phyloP scores from a whole-genome alignment of 1,140 invertebrate genomes.

The Achatina immaculata region DNA sequence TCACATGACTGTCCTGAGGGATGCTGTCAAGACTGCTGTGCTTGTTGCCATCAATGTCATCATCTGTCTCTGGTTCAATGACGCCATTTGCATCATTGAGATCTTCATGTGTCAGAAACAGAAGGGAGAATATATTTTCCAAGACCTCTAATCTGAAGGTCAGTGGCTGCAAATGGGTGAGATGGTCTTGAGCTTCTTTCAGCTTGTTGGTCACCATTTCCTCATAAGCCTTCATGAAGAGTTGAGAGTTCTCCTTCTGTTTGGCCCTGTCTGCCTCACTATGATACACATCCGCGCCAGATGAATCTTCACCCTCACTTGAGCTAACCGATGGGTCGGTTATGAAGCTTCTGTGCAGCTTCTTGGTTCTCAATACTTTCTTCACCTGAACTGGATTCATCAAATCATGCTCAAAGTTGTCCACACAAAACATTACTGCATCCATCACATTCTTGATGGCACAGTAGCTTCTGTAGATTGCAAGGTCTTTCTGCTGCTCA shows the following conservation, averaged over 20 bases:
- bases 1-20: conserved; percentile 28
- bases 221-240: conserved; percentile 57
- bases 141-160: conserved; percentile 70
- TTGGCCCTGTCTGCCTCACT: not conserved
- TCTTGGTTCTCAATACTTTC: conserved; percentile 15
- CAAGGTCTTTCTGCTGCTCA: conserved; percentile 63
- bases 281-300: conserved; percentile 5
- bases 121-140: conserved; percentile 71
- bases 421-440: conserved; percentile 58
- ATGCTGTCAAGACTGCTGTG: conserved; percentile 34
- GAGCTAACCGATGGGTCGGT: conserved; percentile 38
- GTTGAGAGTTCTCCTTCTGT: conserved; percentile 17
- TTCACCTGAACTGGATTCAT: conserved; percentile 53
- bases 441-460: conserved; percentile 67
- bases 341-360: conserved; percentile 30
- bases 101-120: conserved; percentile 69
- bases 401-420: conserved; percentile 52
- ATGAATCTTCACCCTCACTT: conserved; percentile 50
- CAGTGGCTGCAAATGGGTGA: conserved; percentile 67
- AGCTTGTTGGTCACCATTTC: conserved; percentile 58
- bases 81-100: conserved; percentile 54
- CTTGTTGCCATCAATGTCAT: conserved; percentile 47
- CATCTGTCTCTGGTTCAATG: conserved; percentile 57
- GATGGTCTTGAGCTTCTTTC: conserved; percentile 51
- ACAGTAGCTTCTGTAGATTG: conserved; percentile 65